Evolutionary conservation across 2,797 vertebrate genomes (phyloP).

Genomic region (Pantherophis alleghaniensis): DNA sequence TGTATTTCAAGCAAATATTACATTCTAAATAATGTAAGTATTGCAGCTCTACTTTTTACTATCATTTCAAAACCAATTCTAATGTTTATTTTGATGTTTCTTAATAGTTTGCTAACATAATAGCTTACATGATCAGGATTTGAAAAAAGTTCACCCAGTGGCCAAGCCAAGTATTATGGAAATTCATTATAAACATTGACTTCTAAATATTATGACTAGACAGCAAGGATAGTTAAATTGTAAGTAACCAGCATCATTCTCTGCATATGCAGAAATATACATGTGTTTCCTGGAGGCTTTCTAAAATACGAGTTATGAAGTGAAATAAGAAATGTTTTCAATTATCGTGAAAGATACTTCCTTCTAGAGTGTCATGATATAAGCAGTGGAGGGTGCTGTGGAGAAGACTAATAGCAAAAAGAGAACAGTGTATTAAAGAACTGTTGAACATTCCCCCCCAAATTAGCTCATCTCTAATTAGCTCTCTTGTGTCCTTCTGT

Average conservation of each 20-base stretch:
- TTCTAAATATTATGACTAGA: constrained; percentile 29
- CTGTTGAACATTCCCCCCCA: background rate
- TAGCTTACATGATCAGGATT: background rate
- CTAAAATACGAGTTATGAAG: constrained; percentile 12
- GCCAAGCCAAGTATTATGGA: constrained; percentile 2
- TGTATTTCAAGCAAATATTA: background rate
- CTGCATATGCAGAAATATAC: background rate
- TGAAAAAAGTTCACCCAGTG: constrained; percentile 4
- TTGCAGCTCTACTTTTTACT: background rate
- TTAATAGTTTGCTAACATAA: background rate
- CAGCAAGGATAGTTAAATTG: constrained; percentile 1
- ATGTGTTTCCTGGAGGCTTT: constrained; percentile 13
- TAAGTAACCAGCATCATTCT: constrained; percentile 9
- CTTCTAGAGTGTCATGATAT: background rate
- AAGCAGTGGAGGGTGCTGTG: background rate
- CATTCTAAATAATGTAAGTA: background rate
- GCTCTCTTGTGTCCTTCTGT: background rate
- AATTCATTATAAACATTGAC: constrained; percentile 19
- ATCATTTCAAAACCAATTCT: background rate
- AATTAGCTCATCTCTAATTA: background rate
- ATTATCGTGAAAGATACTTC: constrained; percentile 8
- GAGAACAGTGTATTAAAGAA: background rate
- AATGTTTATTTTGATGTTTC: background rate
- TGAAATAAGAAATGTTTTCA: constrained; percentile 8
- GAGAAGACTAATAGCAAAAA: background rate